phyloP scores from a whole-genome alignment of 35 echinoderm and acorn worm species.

The Acanthaster planci region DNA sequence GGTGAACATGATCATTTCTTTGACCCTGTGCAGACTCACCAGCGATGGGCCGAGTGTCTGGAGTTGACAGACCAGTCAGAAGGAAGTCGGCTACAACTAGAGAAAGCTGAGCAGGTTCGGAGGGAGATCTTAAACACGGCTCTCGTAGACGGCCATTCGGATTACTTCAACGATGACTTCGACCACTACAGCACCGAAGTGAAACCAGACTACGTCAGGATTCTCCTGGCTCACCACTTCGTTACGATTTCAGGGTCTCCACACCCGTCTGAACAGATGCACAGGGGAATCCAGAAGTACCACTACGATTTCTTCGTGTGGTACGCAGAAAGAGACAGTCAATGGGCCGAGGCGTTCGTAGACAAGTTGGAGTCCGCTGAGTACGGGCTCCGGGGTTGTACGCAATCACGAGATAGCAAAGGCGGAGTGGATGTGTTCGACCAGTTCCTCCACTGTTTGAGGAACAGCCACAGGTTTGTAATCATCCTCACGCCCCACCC shows the following conservation, averaged over 20 bases:
- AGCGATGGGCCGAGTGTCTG: conserved; percentile 63
- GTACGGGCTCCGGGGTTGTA: conserved; percentile 43
- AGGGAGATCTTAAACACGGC: conserved; percentile 22
- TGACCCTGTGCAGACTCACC: conserved; percentile 65
- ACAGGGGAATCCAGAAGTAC: not conserved
- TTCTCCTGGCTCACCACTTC: conserved; percentile 45
- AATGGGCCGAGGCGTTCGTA: conserved; percentile 62
- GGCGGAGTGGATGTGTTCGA: not conserved
- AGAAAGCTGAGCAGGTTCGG: not conserved
- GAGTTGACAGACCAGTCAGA: not conserved
- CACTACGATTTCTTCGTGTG: conserved; percentile 62
- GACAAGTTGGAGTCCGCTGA: conserved; percentile 47
- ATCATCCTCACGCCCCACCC: conserved; percentile 12
- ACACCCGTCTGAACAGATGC: not conserved
- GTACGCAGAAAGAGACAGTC: conserved; percentile 45
- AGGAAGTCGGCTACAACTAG: conserved; percentile 4
- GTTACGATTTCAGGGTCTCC: not conserved
- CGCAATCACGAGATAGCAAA: conserved; percentile 38
- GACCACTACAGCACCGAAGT: conserved; percentile 45
- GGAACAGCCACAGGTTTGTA: conserved; percentile 30
- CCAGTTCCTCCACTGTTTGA: not conserved
- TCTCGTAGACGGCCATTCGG: conserved; percentile 25
- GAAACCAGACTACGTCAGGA: conserved; percentile 28
- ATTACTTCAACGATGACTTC: conserved; percentile 68
- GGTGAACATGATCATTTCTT: conserved; percentile 73